Base-by-base conservation (phyloP, 2,888 invertebrate genomes). In the Cartodere bifasciata region DNA sequence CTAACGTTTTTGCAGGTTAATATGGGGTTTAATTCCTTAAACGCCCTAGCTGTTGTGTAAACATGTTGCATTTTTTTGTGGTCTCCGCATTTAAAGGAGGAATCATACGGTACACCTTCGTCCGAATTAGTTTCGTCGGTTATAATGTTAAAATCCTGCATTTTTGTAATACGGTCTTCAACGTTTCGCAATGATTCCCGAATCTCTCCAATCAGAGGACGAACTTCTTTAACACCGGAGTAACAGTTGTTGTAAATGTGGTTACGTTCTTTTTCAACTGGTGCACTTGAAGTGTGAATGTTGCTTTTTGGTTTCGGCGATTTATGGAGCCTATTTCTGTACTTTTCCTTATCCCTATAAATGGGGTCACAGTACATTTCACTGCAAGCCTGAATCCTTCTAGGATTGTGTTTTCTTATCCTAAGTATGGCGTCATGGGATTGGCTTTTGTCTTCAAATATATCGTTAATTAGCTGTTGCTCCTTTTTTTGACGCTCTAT, bases 1-100 rank as follows among this genome's bases (percentile, higher is more conserved):
- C 44, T 31, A 23, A 46, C 43, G 26, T 53, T 50, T 30, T 48
- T 47, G 28, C 56, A 56, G 5, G 45, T 38, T 21, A 56, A 43
- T 3, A 48, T 37, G 1, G 47, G 40, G 28, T 45, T 48, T 10
- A 58, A 31, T 23, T 50, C 46, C 21, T 48, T 46, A 16, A 46
- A 49, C 0, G 48, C 47, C 29, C 43, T 47, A 4, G 50, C 44
- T 3, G 52, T 45, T 3, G 55, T 47, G 33, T 52, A 58, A 16
- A 58, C 46, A 15, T 53, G 50, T 13, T 50, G 46, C 4, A 38
- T 30, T 15, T 32, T 42, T 4, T 39, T 24, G 21, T 36, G 31
- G 15, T 38, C 38, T 2, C 38, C 38, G 24, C 32, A 27, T 27
- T 25, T 31, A 28, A 33, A 21, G 17, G 15, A 29, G 23, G 23